A percentile compares a stretch with the other conserved stretches of the same genome.
phyloP scores from a whole-genome alignment of 2,888 invertebrate genomes.

The Lingula anatina region DNA sequence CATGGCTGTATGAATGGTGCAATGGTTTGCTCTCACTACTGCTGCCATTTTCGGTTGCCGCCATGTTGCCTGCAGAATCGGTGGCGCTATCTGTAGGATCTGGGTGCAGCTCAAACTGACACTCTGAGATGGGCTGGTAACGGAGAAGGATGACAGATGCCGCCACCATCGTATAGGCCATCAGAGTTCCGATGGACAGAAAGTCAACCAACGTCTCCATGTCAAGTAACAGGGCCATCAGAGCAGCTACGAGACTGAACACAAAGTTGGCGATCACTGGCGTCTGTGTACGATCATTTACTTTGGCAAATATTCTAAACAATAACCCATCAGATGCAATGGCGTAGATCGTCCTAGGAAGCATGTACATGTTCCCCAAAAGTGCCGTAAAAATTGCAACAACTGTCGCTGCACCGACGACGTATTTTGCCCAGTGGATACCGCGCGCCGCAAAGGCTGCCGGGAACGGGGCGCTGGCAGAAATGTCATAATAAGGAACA shows the following conservation, averaged over 20 bases:
- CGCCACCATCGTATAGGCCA: constrained; percentile 88
- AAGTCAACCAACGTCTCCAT: constrained; percentile 86
- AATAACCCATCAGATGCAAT: constrained; percentile 86
- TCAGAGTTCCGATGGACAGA: constrained; percentile 91
- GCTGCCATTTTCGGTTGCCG: constrained; percentile 1
- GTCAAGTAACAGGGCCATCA: constrained; percentile 80
- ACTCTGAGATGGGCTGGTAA: constrained; percentile 58
- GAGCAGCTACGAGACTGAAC: constrained; percentile 37
- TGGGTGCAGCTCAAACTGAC: constrained; percentile 45
- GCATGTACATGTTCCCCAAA: constrained; percentile 78
- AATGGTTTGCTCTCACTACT: constrained; percentile 18
- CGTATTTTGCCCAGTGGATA: constrained; percentile 40
- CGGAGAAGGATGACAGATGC: constrained; percentile 82
- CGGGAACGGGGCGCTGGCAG: constrained; percentile 41
- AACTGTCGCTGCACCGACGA: constrained; percentile 43
- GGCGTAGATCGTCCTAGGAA: constrained; percentile 82
- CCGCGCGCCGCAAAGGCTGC: constrained; percentile 37
- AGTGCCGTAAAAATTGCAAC: constrained; percentile 44
- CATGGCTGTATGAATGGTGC: constrained; percentile 48
- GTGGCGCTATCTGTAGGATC: constrained; percentile 17
- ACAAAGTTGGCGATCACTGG: constrained; percentile 42
- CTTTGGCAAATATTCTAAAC: constrained; percentile 65
- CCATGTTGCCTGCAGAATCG: not conserved
- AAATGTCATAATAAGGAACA: constrained; percentile 35
- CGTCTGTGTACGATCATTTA: constrained; percentile 71